A percentile compares a stretch with the other conserved stretches of the same genome.
Evolutionary conservation across 2,888 invertebrate species (phyloP).

Genomic region (Achlya flavicornis): DNA sequence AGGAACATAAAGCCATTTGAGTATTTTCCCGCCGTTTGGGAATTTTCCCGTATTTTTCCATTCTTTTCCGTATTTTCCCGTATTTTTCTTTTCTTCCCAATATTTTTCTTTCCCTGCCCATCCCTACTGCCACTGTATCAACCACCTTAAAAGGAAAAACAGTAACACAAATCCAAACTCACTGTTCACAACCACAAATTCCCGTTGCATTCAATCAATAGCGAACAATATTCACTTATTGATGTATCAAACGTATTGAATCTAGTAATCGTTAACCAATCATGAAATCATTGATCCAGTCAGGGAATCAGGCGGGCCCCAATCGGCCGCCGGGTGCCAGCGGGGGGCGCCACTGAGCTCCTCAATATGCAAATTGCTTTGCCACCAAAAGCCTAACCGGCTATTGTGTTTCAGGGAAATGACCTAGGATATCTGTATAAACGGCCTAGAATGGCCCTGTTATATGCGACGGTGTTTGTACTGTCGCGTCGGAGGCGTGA

Average conservation of each 20-base stretch:
- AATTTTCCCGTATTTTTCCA: too few species aligned
- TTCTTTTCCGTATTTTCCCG: too few species aligned
- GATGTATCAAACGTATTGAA: constrained; percentile 29
- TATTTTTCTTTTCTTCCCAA: too few species aligned
- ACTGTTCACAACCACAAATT: too few species aligned
- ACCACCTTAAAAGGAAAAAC: too few species aligned
- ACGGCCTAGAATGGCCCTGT: constrained; percentile 34
- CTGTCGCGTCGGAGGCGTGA: too few species aligned
- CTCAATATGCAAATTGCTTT: constrained; percentile 66
- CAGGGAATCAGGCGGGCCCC: constrained; percentile 37
- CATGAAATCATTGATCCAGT: constrained; percentile 55
- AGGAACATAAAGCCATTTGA: too few species aligned
- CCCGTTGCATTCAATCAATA: constrained; percentile 24
- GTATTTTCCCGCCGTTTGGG: too few species aligned
- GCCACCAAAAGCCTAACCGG: constrained; percentile 56
- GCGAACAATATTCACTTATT: constrained; percentile 27
- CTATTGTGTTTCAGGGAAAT: constrained; percentile 46
- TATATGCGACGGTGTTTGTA: not conserved
- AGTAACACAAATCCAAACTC: too few species aligned
- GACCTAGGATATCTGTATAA: constrained; percentile 50
- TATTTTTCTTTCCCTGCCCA: too few species aligned
- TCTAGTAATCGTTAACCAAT: constrained; percentile 43
- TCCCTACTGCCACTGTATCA: too few species aligned
- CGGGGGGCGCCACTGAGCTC: constrained; percentile 52
- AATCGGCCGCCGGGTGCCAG: constrained; percentile 31